Base-by-base conservation (phyloP, 2,113 vertebrate species). In the Dromas ardeola region DNA sequence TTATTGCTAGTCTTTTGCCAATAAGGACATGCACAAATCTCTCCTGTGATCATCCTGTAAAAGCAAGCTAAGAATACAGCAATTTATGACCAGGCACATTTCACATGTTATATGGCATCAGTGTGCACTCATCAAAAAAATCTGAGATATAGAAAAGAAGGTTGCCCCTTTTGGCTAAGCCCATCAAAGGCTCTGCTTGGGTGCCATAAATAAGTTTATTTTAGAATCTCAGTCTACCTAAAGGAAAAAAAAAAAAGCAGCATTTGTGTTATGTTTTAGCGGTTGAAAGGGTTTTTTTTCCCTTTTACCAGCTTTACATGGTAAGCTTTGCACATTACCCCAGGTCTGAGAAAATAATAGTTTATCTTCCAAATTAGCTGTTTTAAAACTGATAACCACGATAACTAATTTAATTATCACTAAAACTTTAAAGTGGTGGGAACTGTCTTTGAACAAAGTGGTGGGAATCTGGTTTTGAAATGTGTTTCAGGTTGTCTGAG, bases 31-130 rank as follows among this genome's bases (percentile, higher is more conserved):
- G 80, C 84, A 94, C 91, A 90, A 91, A 95, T 86, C 89, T 93
- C 91, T 80, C 71, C 74, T 83, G 87, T 85, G 87, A 97, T 93
- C 91, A 86, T 94, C 89, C 89, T 62, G 81, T 43, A 95, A 80
- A 82, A 91, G 91, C 61, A 72, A 89, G 91, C 84, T 97, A 94
- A 96, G 96, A 94, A 90, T 95, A 96, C 5, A 77, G 84, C 86
- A 52, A 47, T 78, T 83, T 90, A 82, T 45, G 72, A 87, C 73
- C 71, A 32, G 59, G 67, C 63, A 71, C 74, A 86, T 83, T 90
- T 88, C 8, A 2, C 45, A 27, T 82, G 71, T 78, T 92, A 45
- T 13, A 82, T 22, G 58, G 73, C 81, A 92, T 32, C 61, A 77
- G 22, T 1, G 7, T 38, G 59, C 52, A 36, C 15, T 34, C 86